Evolutionary conservation across 1,140 invertebrate species (phyloP), one percentile per base, ranked within the genome.

Genomic region (Branchinecta lindahli): DNA sequence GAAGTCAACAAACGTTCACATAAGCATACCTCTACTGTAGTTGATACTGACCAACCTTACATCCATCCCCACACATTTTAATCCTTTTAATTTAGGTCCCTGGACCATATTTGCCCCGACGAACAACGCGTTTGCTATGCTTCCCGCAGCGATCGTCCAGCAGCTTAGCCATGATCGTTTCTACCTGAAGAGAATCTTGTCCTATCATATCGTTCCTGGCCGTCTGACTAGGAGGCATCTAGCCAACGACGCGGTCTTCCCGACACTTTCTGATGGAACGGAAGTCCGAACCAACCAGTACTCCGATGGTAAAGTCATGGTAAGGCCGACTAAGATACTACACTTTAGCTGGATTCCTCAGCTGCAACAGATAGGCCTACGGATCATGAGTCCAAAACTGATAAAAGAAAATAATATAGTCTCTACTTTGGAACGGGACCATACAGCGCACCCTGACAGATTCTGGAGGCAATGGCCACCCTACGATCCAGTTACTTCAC

Each of bases 101-200:
- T 80, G 76, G 72, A 81, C 80, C 3, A 69, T 81, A 0, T 77
- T 81, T 18, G 79, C 75, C 8, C 80, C 80, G 10, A 75, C 74
- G 18, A 76, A 81, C 73, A 73, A 76, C 18, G 79, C 79, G 9
- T 79, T 80, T 70, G 71, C 71, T 44, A 75, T 74, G 45, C 65
- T 81, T 12, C 78, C 77, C 12, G 44, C 68, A 4, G 73, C 72
- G 4, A 67, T 76, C 18, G 72, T 73, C n/a, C 69, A 75, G 46
- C 69, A 75, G 61, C 70, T 78, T 18, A 70, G 74, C 15, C 61
- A 67, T 45, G 72, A 75, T 69, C 70, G 71, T 0, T 66, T 73
- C 8, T 74, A 75, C 15, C 71, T 80, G 12, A 72, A 73, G 8
- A 72, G 74, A 20, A 72, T 81, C 3, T 70, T 81, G 0, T 75